These are phyloP conservation scores for Corticium candelabrum DNA, from an alignment of 37 sponge, comb jelly and placozoan species.

Conservation along the genomic window DNA sequence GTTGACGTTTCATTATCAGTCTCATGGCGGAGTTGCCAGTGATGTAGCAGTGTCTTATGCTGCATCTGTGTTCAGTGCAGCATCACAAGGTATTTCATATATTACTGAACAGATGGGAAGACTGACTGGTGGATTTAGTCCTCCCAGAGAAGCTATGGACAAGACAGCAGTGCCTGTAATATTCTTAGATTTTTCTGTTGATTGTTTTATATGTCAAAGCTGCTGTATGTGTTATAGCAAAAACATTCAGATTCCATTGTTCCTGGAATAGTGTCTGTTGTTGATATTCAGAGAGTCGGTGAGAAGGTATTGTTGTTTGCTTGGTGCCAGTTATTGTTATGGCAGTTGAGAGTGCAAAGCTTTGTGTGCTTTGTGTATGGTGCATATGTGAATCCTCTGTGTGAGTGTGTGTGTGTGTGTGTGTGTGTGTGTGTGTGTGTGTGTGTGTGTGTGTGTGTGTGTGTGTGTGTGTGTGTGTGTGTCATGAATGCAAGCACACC, in stretches of 20 bases:
- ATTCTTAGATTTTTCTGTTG: too few relatives aligned
- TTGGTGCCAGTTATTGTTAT: too few relatives aligned
- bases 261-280: not conserved
- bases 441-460: not conserved
- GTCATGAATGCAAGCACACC: too few relatives aligned
- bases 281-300: not conserved
- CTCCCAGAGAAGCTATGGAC: not conserved
- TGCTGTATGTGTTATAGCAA: too few relatives aligned
- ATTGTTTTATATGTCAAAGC: too few relatives aligned
- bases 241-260: too few relatives aligned
- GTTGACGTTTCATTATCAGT: not conserved
- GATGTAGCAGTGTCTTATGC: not conserved
- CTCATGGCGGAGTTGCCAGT: not conserved
- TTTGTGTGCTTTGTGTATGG: too few relatives aligned
- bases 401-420: not conserved
- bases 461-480: not conserved
- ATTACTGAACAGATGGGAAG: not conserved
- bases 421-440: not conserved
- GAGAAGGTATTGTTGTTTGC: too few relatives aligned
- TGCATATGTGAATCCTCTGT: not conserved
- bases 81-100: not conserved
- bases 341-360: too few relatives aligned
- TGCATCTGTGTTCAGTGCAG: slow-evolving; percentile 1
- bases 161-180: too few relatives aligned
- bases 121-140: not conserved